These are phyloP conservation scores for Spongilla lacustris DNA, from an alignment of 37 sponge, comb jelly and placozoan species.

Conservation along the genomic window DNA sequence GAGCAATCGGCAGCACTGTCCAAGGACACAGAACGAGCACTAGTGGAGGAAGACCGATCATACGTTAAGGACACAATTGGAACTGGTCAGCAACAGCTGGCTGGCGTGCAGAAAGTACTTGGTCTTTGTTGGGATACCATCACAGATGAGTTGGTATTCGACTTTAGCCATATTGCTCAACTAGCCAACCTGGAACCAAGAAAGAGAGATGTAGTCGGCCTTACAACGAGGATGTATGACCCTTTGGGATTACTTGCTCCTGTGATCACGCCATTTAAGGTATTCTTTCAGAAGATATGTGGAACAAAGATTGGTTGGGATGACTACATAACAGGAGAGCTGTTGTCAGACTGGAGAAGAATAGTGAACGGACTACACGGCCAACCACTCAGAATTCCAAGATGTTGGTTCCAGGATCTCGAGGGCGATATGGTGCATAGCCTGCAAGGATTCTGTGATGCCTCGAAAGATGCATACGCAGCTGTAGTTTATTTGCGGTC, in stretches of 20 bases:
- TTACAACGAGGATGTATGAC: slow-evolving; percentile 22
- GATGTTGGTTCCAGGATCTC: slow-evolving; percentile 10
- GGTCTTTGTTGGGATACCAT: slow-evolving; percentile 27
- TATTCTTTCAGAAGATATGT: slow-evolving; percentile 19
- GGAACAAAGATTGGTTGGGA: slow-evolving; percentile 14
- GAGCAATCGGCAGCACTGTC: not conserved
- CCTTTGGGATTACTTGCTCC: slow-evolving; percentile 42
- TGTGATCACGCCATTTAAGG: slow-evolving; percentile 26
- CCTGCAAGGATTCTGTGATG: slow-evolving; percentile 8
- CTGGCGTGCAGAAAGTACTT: slow-evolving; percentile 22
- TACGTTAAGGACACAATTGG: slow-evolving; percentile 10
- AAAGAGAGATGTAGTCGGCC: slow-evolving; percentile 27
- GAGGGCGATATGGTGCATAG: not conserved
- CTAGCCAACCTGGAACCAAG: not conserved
- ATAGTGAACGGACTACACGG: not conserved
- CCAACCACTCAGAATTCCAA: slow-evolving; percentile 4
- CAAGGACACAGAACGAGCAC: not conserved
- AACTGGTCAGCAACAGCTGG: not conserved
- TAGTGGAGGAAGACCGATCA: slow-evolving; percentile 2
- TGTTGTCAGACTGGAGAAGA: slow-evolving; percentile 5
- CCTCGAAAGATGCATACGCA: slow-evolving; percentile 10
- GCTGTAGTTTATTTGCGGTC: slow-evolving; percentile 14
- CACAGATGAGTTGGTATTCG: slow-evolving; percentile 20
- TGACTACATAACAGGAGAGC: slow-evolving; percentile 6
- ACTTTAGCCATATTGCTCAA: not conserved